Base-by-base conservation (phyloP, 2,113 vertebrate genomes). In the Anguilla japonica region DNA sequence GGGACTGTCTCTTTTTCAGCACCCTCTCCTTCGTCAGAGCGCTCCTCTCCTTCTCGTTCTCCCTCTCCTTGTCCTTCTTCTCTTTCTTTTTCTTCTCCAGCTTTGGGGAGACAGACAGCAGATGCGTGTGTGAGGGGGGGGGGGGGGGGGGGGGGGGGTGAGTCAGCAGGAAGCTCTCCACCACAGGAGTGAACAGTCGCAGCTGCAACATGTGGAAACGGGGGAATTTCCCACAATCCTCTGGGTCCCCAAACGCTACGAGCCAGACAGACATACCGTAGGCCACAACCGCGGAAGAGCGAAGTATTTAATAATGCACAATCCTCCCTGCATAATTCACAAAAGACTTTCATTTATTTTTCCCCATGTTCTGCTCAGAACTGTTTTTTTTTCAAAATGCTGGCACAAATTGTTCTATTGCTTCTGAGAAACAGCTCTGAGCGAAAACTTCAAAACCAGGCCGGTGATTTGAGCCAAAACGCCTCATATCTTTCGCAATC, bases 21-120 rank as follows among this genome's bases (percentile, higher is more conserved):
- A 95, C 95, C 80, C 96, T 97, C 89, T 98, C 97, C 0, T 97
- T 96, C 84, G 93, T 94, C 89, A 98, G 94, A 83, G 97, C 96
- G 0, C 92, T 98, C 91, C 97, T 98, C 91, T 99, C 98, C 90
- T 97, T 98, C 90, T 97, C 97, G 0, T 99, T 99, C 91, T 99
- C 97, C 81, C 97, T 92, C 41, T 99, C 98, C 90, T 99, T 99
- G 93, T 99, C 98, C 87, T 96, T 98, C 94, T 99, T 99, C 91
- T 98, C 97, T 89, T 99, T 99, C 92, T 97, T 98, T 89, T 96
- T 97, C 95, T 98, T 97, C 90, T 95, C 94, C 88, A 95, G 91
- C 95, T 95, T 89, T 8, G 22, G 16, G 34, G 79, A 83, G n/a
- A 79, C 22, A 26, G 56, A 81, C 20, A 60, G 41, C 56, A 40